Conservation (phyloP, 2,113 vertebrate species). For the Rhea pennata region DNA sequence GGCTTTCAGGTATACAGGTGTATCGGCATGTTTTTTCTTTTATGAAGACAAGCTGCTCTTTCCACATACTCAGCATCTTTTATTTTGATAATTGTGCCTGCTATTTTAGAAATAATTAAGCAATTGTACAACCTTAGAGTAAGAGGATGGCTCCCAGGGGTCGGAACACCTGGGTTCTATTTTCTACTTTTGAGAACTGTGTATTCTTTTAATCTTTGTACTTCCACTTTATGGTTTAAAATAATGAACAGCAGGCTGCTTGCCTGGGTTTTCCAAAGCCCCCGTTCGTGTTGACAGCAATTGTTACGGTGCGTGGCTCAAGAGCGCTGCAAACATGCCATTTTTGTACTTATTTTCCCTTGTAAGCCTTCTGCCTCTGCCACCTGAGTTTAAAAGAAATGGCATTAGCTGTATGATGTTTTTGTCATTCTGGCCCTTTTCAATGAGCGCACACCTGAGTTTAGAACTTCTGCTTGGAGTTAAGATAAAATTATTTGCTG, state of each 20-base stretch:
- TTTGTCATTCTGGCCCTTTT: neutral
- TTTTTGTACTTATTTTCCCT: neutral
- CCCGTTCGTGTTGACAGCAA: fast-evolving
- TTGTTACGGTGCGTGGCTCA: neutral
- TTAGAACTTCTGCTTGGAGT: fast-evolving
- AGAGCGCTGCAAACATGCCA: neutral
- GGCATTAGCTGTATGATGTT: fast-evolving
- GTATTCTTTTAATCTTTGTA: neutral
- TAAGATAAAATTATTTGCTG: fast-evolving
- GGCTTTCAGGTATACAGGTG: fast-evolving
- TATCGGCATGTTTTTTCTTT: neutral
- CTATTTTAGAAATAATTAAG: neutral
- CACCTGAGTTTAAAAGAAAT: neutral
- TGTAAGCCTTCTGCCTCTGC: neutral
- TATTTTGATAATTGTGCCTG: neutral
- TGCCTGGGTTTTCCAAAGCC: neutral
- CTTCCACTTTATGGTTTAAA: neutral
- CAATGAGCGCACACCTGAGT: neutral
- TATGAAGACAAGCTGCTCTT: fast-evolving
- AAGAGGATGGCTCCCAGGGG: neutral
- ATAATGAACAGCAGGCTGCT: neutral
- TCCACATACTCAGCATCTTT: neutral
- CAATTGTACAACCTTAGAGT: fast-evolving
- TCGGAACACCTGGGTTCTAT: neutral
- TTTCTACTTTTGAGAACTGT: neutral